phyloP scores from a whole-genome alignment of 2,888 invertebrate genomes.

The Blomia tropicalis region DNA sequence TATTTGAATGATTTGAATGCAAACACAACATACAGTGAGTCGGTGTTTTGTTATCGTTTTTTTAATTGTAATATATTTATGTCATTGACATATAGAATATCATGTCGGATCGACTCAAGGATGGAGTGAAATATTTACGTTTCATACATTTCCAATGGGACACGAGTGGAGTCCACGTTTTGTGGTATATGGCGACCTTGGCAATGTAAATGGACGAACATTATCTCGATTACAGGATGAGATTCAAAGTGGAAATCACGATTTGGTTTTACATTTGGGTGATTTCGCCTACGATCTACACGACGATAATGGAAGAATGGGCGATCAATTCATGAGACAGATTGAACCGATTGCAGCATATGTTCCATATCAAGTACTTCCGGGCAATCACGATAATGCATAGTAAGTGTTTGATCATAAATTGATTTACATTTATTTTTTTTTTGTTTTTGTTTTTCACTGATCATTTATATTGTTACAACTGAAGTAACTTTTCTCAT shows the following conservation, averaged over 20 bases:
- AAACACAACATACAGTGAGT: conserved; percentile 34
- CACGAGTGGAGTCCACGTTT: conserved; percentile 29
- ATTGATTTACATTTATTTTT: not conserved
- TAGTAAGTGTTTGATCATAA: not conserved
- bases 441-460: conserved; percentile 9
- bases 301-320: conserved; percentile 57
- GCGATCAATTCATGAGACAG: conserved; percentile 82
- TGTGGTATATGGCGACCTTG: conserved; percentile 35
- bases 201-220: conserved; percentile 26
- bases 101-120: not conserved
- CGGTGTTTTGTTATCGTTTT: not conserved
- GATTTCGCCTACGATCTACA: conserved; percentile 93
- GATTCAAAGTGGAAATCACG: conserved; percentile 12
- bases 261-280: conserved; percentile 39
- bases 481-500: conserved; percentile 40
- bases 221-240: conserved; percentile 18
- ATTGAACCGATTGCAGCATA: conserved; percentile 73
- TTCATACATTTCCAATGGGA: not conserved
- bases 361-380: conserved; percentile 65
- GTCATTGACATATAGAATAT: not conserved
- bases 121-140: not conserved
- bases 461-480: not conserved
- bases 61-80: not conserved
- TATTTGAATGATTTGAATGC: not conserved
- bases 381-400: conserved; percentile 71